Conservation (phyloP, 1,140 invertebrate species). For the Drosophila insularis region DNA sequence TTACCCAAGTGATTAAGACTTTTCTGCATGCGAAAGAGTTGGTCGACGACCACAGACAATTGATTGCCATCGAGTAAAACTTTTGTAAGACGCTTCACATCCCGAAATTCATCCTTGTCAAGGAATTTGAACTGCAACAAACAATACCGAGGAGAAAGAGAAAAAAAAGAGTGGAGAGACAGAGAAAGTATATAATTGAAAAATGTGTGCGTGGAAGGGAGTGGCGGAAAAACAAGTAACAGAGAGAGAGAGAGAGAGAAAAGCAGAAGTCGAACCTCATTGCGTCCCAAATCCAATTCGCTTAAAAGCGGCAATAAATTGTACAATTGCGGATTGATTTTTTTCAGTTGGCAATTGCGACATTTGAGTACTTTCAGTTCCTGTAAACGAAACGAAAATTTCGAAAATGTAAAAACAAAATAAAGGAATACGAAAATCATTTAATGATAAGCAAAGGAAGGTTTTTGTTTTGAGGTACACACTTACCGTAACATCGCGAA, state of each 20-base stretch:
- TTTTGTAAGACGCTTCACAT: slow-evolving; percentile 86
- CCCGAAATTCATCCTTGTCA: slow-evolving; percentile 88
- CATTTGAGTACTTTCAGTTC: slow-evolving; percentile 88
- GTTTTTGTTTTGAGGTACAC: slow-evolving; percentile 28
- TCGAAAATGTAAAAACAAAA: slow-evolving; percentile 19
- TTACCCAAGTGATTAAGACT: slow-evolving; percentile 83
- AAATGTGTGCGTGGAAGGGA: slow-evolving; percentile 23
- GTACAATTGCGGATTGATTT: slow-evolving; percentile 90
- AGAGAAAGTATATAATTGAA: slow-evolving; percentile 59
- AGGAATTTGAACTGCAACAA: slow-evolving; percentile 87
- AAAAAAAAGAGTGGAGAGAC: slow-evolving; percentile 1
- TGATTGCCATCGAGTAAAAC: slow-evolving; percentile 90
- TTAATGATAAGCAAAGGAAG: slow-evolving; percentile 26
- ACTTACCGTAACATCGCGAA: slow-evolving; percentile 88
- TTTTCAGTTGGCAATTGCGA: slow-evolving; percentile 86
- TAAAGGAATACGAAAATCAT: background rate
- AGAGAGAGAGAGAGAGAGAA: background rate
- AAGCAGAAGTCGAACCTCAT: slow-evolving; percentile 82
- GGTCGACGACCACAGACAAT: slow-evolving; percentile 88
- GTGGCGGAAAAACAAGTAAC: background rate
- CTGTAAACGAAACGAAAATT: slow-evolving; percentile 78
- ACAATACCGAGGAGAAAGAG: slow-evolving; percentile 12
- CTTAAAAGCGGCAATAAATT: slow-evolving; percentile 87
- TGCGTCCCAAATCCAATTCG: slow-evolving; percentile 89
- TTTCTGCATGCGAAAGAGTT: slow-evolving; percentile 87